Percentiles rank a stretch among this genome's conserved stretches.
Evolutionary conservation across 2,797 vertebrate species (phyloP).

Genomic region (Propithecus deckenii): DNA sequence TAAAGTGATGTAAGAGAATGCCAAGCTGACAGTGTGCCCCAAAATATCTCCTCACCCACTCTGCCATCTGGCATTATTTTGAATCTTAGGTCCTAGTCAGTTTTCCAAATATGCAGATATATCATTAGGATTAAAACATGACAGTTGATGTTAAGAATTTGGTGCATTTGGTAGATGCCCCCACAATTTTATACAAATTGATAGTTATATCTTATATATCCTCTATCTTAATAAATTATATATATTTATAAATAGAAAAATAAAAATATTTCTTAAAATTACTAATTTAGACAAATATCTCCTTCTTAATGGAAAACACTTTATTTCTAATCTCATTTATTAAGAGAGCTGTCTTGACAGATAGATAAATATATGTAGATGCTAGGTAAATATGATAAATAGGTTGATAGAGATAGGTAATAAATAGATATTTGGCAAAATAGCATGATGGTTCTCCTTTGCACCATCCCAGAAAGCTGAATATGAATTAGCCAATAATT

Average conservation of each 20-base stretch:
- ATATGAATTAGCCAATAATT: background rate
- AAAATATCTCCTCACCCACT: background rate
- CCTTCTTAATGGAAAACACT: background rate
- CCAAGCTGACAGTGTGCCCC: background rate
- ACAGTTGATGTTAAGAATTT: background rate
- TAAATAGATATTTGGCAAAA: background rate
- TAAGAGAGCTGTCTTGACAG: background rate
- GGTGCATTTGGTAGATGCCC: background rate
- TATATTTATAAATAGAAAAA: background rate
- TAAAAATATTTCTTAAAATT: background rate
- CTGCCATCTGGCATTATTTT: conserved; percentile 3
- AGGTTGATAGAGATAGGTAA: background rate
- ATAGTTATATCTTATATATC: background rate
- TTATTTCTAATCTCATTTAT: background rate
- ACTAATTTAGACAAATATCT: background rate
- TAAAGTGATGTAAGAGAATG: background rate
- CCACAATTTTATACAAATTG: background rate
- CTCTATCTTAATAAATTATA: background rate
- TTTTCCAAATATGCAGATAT: background rate
- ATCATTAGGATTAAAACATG: background rate
- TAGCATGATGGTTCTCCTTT: background rate
- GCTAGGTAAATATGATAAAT: background rate
- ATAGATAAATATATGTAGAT: background rate
- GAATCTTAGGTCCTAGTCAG: background rate
- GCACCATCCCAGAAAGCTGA: background rate